Evolutionary conservation across 2,888 invertebrate genomes (phyloP), one percentile per base, ranked within the genome.

Genomic region (Cremastinae sp.): DNA sequence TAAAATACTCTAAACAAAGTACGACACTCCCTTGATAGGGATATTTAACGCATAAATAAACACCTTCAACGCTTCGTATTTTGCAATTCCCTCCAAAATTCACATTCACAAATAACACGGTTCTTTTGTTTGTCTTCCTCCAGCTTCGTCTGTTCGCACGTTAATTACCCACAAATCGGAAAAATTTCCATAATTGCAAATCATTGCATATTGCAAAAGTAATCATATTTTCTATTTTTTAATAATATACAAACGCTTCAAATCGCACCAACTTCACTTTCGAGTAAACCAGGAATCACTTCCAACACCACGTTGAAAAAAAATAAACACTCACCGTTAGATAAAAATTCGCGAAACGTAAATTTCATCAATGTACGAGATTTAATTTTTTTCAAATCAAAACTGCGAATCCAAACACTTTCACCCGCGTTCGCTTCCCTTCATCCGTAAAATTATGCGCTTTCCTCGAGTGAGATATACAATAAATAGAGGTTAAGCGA

Each of bases 361-460:
- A 2, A 49, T 18, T 9, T 45, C 5, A 16, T 16, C 12, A 45
- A 16, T 2, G 14, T 45, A 45, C 14, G 28, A 53, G 12, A 22
- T 53, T 39, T 9, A 65, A 53, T 53, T 53, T 45, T 41, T n/a
- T n/a, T n/a, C n/a, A n/a, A n/a, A n/a, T 16, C 47, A 47, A 64
- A 49, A 51, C 59, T 55, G 12, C 10, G n/a, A 51, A 20, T 37
- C n/a, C n/a, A n/a, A 70, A 22, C 58, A 75, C 65, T 75, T 75
- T 71, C 70, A 66, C 65, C 55, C 51, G 55, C 59, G 20, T 65
- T 59, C 28, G 22, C 47, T 35, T 61, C 47, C 9, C 62, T 51
- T 69, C 49, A 59, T 49, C 49, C 59, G 58, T 69, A 49, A 59
- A 68, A 68, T 68, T 68, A 58, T 58, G 37, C 68, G 58, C 68